phyloP scores from a whole-genome alignment of 2,113 vertebrate genomes.

The Colinus virginianus region DNA sequence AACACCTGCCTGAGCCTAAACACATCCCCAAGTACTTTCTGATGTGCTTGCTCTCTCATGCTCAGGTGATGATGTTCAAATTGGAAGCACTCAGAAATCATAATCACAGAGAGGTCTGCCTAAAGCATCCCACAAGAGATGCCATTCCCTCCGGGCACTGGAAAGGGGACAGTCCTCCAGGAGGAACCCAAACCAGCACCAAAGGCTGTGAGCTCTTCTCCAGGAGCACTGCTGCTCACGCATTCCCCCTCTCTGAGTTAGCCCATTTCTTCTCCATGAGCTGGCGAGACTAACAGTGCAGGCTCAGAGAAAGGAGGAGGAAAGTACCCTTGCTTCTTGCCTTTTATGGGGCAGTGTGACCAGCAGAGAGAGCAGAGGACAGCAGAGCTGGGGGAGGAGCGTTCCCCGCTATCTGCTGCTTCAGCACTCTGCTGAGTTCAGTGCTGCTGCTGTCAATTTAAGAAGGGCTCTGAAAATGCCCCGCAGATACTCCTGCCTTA shows the following conservation, averaged over 20 bases:
- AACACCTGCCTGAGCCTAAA: background rate
- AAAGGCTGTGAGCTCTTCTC: too few species aligned
- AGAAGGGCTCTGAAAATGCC: background rate
- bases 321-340: constrained; percentile 14
- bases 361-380: background rate
- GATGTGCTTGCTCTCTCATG: background rate
- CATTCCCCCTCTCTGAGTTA: background rate
- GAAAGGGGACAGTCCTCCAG: background rate
- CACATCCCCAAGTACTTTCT: background rate
- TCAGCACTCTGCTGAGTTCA: background rate
- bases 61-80: background rate
- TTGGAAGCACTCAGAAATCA: background rate
- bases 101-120: background rate
- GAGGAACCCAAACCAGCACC: too few species aligned
- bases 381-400: background rate
- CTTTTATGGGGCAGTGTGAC: constrained; percentile 40
- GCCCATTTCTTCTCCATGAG: background rate
- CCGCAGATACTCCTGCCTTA: background rate
- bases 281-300: background rate
- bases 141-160: rapidly evolving
- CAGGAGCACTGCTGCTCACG: too few species aligned
- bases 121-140: background rate
- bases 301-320: background rate
- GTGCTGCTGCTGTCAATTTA: background rate
- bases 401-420: background rate